Base-by-base conservation (phyloP, 1,140 invertebrate species). In the Holcopasites calliopsidis region DNA sequence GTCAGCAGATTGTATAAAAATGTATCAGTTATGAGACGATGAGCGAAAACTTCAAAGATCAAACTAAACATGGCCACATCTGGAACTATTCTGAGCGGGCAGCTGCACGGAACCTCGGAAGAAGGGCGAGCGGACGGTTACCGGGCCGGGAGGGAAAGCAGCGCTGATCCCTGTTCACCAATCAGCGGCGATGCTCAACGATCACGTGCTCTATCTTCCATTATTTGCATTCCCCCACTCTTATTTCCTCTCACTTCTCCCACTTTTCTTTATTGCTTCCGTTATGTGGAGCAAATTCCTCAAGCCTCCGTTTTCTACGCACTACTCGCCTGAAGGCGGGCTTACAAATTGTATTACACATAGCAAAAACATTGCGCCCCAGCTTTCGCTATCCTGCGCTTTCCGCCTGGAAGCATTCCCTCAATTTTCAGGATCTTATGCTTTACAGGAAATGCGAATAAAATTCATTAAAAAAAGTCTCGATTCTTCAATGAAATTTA, bases 31-130 rank as follows among this genome's bases (percentile, higher is more conserved):
- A 86, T 89, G 86, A 89, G 80, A 88, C 86, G 85, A 85, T 87
- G 77, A 90, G 87, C 88, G 87, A 87, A 84, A 91, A 91, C 90
- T 91, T 91, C 86, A 89, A 88, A 90, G 84, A 87, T 90, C 86
- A 87, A 90, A 91, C 90, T 91, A 90, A 91, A 91, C 90, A 91
- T 91, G 87, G 89, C 90, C 90, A 91, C 90, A 91, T 89, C 90
- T 91, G 90, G 88, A 91, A 91, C 90, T 91, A 86, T 91, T 91
- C 90, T 91, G 90, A 91, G 83, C 82, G 75, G 84, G 79, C 80
- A 77, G 71, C 57, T 76, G 80, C 76, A 72, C 68, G 77, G 58
- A 84, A 80, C 82, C 80, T 78, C 73, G 70, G 69, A 55, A 40
- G 71, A 49, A 52, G 65, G 60, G 71, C 71, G 44, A 74, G 58